Percentiles rank a stretch among this genome's conserved stretches.
Conservation (phyloP, 1,140 invertebrate genomes). For the Lepidurus packardi region DNA sequence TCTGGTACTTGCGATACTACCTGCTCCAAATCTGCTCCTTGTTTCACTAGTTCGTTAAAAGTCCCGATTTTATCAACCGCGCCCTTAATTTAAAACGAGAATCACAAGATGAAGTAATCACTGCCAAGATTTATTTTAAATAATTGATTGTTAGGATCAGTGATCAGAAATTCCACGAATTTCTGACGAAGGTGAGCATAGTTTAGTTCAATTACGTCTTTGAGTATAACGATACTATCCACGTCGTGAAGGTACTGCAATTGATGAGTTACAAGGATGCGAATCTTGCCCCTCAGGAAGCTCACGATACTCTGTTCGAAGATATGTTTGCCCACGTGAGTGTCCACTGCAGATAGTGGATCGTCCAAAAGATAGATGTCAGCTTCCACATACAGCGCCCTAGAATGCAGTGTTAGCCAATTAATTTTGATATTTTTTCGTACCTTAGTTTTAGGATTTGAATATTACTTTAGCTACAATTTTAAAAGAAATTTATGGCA, state of each 20-base stretch:
- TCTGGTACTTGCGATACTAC: conserved; percentile 41
- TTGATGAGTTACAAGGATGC: conserved; percentile 80
- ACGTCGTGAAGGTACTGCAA: conserved; percentile 72
- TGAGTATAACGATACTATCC: conserved; percentile 67
- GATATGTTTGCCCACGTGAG: conserved; percentile 61
- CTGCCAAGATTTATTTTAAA: too few relatives aligned
- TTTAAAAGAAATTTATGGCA: too few relatives aligned
- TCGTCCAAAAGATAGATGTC: conserved; percentile 79
- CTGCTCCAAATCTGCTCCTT: conserved; percentile 45
- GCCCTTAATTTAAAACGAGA: conserved; percentile 23
- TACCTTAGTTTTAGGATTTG: too few relatives aligned
- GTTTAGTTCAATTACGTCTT: conserved; percentile 53
- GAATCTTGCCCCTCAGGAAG: conserved; percentile 63
- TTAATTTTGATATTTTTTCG: too few relatives aligned
- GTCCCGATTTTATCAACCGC: conserved; percentile 39
- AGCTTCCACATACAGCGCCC: conserved; percentile 71
- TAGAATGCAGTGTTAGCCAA: conserved; percentile 21
- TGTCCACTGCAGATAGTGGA: conserved; percentile 73
- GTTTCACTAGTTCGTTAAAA: conserved; percentile 44
- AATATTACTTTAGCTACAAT: too few relatives aligned
- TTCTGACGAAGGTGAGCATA: too few relatives aligned
- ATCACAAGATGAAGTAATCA: neutral
- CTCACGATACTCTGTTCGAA: conserved; percentile 63
- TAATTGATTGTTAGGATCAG: too few relatives aligned
- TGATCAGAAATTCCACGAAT: too few relatives aligned